Conservation (phyloP, 2,888 invertebrate species). For the Hedychridium roseum region DNA sequence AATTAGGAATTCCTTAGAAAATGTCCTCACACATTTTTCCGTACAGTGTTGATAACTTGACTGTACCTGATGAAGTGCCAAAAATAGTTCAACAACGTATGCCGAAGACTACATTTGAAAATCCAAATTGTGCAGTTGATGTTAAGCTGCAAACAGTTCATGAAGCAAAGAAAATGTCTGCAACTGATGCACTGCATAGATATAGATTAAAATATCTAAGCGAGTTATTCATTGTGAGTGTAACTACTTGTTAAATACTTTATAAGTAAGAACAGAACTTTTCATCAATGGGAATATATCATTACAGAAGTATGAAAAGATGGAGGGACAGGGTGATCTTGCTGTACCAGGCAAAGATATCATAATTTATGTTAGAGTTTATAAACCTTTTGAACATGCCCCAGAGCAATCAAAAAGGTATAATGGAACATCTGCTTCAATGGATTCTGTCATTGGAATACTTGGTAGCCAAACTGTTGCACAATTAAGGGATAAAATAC, state of each 20-base stretch:
- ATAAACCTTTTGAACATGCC: slow-evolving; percentile 62
- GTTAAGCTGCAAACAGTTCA: slow-evolving; percentile 44
- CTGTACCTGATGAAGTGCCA: slow-evolving; percentile 44
- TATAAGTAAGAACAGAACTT: background rate
- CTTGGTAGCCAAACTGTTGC: slow-evolving; percentile 75
- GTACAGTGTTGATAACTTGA: slow-evolving; percentile 49
- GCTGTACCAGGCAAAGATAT: slow-evolving; percentile 59
- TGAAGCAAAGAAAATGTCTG: slow-evolving; percentile 33
- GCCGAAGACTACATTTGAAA: slow-evolving; percentile 32
- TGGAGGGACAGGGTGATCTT: background rate
- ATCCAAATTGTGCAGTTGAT: too few relatives aligned
- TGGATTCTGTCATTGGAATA: slow-evolving; percentile 70
- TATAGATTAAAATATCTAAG: slow-evolving; percentile 42
- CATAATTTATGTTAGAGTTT: slow-evolving; percentile 65
- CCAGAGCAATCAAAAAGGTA: background rate
- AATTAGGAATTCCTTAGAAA: background rate
- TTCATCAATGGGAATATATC: background rate
- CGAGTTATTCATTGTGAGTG: slow-evolving; percentile 51
- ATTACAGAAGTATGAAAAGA: slow-evolving; percentile 38
- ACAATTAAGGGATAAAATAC: slow-evolving; percentile 78
- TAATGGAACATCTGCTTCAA: too few relatives aligned
- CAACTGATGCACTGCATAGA: too few relatives aligned
- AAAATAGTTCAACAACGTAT: slow-evolving; percentile 15
- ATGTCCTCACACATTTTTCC: background rate
- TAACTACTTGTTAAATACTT: background rate